Percentiles rank a stretch among this genome's conserved stretches.
phyloP scores from a whole-genome alignment of 1,140 invertebrate genomes.

The fruit fly (Drosophila melanogaster) region Release_6_plus_ISO1_MT NC_004354.4:1795001-1795500 shows the following conservation, averaged over 20 bases:
- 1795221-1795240: conserved; percentile 21
- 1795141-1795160: conserved; percentile 10
- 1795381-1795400: conserved; percentile 6
- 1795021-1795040: not conserved
- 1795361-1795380: too few species aligned
- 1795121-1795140: not conserved
- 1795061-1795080: too few species aligned
- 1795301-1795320: conserved; percentile 14
- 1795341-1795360: not conserved
- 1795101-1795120: conserved; percentile 4
- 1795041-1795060: not conserved
- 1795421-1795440: conserved; percentile 24
- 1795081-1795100: conserved; percentile 23
- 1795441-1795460: conserved; percentile 37
- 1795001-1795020: not conserved
- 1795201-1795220: conserved; percentile 61
- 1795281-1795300: conserved; percentile 55
- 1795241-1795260: conserved; percentile 22
- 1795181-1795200: conserved; percentile 49
- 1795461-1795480: conserved; percentile 16
- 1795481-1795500: conserved; percentile 44
- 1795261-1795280: conserved; percentile 62
- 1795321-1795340: conserved; percentile 1
- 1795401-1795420: conserved; percentile 23
- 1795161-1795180: conserved; percentile 49